These are phyloP conservation scores for Tenualosa ilisha DNA, from an alignment of 2,797 vertebrate genomes.

Conservation along the genomic window DNA sequence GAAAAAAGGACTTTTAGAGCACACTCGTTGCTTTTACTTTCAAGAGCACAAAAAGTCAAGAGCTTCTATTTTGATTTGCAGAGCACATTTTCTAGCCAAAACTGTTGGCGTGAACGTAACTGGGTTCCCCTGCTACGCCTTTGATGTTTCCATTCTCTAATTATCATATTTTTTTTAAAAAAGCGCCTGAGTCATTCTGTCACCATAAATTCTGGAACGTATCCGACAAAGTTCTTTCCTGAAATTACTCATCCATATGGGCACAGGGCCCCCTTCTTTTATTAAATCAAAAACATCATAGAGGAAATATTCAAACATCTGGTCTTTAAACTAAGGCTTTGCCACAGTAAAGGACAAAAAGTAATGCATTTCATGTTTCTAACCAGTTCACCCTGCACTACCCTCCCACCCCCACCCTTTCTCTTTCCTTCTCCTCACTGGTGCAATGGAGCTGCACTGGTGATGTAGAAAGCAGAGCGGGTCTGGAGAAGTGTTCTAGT, in stretches of 20 bases:
- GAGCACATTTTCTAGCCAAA: not conserved
- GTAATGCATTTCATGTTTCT: constrained; percentile 55
- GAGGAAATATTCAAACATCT: constrained; percentile 62
- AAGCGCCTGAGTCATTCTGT: constrained; percentile 46
- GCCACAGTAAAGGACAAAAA: constrained; percentile 57
- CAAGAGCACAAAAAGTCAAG: not conserved
- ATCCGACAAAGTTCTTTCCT: constrained; percentile 34
- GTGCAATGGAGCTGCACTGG: constrained; percentile 39
- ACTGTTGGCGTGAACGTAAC: not conserved
- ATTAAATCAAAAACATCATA: constrained; percentile 62
- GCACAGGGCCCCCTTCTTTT: constrained; percentile 46
- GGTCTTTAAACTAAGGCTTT: constrained; percentile 57
- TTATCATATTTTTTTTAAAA: constrained; percentile 40
- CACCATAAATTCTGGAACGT: constrained; percentile 48
- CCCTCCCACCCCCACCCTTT: not conserved
- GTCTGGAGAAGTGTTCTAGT: constrained; percentile 57
- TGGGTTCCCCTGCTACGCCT: constrained; percentile 23
- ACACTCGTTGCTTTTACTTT: constrained; percentile 3
- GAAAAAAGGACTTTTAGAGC: not conserved
- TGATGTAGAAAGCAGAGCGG: constrained; percentile 59
- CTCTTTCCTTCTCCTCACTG: constrained; percentile 29
- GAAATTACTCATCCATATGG: constrained; percentile 49
- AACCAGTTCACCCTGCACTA: constrained; percentile 39
- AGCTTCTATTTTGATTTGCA: not conserved
- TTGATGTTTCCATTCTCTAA: constrained; percentile 51